phyloP scores from a whole-genome alignment of 30 jellyfish, hydroid and myxozoan species.

The Turritopsis dohrnii region DNA sequence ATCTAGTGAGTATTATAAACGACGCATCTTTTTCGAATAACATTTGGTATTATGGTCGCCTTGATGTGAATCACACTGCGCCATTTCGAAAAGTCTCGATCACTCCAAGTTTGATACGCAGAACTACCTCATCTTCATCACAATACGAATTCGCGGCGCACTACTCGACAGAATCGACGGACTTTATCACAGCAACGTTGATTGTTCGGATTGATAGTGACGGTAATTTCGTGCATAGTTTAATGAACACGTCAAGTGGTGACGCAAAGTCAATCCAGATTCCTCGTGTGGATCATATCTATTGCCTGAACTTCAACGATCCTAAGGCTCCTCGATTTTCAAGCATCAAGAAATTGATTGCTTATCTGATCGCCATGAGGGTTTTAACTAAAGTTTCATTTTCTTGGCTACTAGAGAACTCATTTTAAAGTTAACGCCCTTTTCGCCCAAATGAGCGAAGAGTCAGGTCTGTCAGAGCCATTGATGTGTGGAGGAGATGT shows the following conservation, averaged over 20 bases:
- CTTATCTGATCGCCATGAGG: not conserved
- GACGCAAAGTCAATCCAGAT: not conserved
- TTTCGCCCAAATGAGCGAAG: too few relatives aligned
- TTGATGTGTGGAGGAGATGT: not conserved
- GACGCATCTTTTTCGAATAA: not conserved
- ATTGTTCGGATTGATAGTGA: not conserved
- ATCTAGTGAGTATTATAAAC: not conserved
- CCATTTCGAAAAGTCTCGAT: not conserved
- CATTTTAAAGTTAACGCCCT: not conserved
- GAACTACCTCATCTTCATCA: not conserved
- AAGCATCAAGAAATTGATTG: not conserved
- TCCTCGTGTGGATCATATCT: not conserved
- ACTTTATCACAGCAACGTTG: not conserved
- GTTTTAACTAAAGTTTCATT: not conserved
- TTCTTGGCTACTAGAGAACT: not conserved
- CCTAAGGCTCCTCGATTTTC: not conserved
- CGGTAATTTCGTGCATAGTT: not conserved
- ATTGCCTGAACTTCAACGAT: not conserved
- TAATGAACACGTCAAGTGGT: not conserved
- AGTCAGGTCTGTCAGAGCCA: too few relatives aligned
- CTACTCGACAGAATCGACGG: not conserved
- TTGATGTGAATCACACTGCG: not conserved
- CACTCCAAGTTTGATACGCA: not conserved
- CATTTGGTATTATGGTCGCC: not conserved
- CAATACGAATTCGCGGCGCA: not conserved